phyloP scores from a whole-genome alignment of 1,140 invertebrate genomes.

The Drosophila prosaltans region DNA sequence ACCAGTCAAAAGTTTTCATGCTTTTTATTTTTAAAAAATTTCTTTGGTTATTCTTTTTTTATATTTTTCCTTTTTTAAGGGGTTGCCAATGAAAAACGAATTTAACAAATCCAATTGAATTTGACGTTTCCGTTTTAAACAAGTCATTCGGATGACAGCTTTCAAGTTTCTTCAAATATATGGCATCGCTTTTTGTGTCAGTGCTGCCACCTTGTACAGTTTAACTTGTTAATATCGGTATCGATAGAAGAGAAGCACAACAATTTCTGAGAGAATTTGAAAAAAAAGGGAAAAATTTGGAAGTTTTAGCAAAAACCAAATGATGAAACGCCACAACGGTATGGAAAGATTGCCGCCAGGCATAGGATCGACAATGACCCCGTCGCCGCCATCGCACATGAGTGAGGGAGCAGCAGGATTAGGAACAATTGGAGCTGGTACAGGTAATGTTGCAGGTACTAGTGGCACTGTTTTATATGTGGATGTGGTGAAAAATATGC shows the following conservation, averaged over 20 bases:
- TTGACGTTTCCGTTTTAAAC: too few relatives aligned
- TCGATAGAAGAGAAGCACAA: neutral
- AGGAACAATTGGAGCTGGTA: neutral
- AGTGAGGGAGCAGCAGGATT: neutral
- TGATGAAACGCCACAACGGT: conserved; percentile 56
- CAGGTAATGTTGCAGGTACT: neutral
- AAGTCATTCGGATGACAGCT: too few relatives aligned
- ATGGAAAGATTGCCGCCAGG: conserved; percentile 17
- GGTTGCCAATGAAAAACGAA: too few relatives aligned
- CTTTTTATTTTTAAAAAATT: too few relatives aligned
- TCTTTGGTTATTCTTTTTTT: too few relatives aligned
- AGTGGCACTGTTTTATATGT: conserved; percentile 44
- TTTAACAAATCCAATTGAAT: too few relatives aligned
- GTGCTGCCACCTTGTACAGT: neutral
- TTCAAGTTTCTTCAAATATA: too few relatives aligned
- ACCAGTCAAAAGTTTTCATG: too few relatives aligned
- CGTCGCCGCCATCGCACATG: neutral
- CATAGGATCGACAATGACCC: conserved; percentile 20
- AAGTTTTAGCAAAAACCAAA: neutral
- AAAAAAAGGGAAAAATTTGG: neutral
- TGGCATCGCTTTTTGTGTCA: too few relatives aligned
- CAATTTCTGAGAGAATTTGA: conserved; percentile 23
- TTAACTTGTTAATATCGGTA: neutral
- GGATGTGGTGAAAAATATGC: conserved; percentile 66
- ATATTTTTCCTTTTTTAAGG: too few relatives aligned